phyloP scores from a whole-genome alignment of 1,140 invertebrate species.

The Magallana ariakensis region DNA sequence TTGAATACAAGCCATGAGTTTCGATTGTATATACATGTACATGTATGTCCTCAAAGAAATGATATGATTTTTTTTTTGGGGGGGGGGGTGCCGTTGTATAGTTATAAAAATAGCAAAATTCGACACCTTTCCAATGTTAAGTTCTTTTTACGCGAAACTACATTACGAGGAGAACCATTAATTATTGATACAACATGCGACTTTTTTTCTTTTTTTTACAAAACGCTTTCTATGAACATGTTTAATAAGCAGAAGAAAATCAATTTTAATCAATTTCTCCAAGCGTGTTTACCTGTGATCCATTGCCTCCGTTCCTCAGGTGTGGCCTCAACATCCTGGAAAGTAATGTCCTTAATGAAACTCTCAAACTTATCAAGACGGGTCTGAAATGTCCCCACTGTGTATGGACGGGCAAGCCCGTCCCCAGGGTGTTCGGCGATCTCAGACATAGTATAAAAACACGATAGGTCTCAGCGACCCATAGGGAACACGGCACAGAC shows the following conservation, averaged over 20 bases:
- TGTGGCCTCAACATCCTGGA: constrained; percentile 73
- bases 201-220: no score
- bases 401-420: constrained; percentile 73
- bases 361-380: constrained; percentile 74
- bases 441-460: constrained; percentile 54
- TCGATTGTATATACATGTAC: no score
- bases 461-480: background rate
- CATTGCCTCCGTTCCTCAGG: constrained; percentile 75
- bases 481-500: no score
- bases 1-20: no score
- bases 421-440: constrained; percentile 52
- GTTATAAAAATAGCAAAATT: no score
- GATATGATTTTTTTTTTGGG: no score
- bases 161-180: no score
- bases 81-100: no score
- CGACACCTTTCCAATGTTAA: no score
- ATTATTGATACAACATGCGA: background rate
- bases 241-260: constrained; percentile 1
- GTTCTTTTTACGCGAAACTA: no score
- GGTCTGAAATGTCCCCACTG: constrained; percentile 72
- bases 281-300: constrained; percentile 73
- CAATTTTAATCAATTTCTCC: background rate
- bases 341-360: constrained; percentile 76
- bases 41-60: no score
- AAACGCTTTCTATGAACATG: background rate